A percentile compares a stretch with the other conserved stretches of the same genome.
These are phyloP conservation scores for Ciconia maguari DNA, from an alignment of 2,113 vertebrate genomes.

Conservation along the genomic window DNA sequence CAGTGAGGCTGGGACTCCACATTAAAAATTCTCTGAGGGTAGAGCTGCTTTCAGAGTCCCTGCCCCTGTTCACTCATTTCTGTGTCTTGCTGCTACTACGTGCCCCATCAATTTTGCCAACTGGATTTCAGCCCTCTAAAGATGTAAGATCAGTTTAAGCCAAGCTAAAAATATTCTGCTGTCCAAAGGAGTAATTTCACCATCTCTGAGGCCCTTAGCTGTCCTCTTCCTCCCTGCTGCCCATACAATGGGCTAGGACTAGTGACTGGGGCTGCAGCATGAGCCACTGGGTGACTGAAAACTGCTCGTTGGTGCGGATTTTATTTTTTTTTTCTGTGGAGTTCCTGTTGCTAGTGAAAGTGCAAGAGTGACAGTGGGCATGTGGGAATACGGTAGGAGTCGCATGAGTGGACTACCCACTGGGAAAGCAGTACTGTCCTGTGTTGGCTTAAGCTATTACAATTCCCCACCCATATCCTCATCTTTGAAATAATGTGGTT, in stretches of 20 bases:
- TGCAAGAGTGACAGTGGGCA: not conserved
- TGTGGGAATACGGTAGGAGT: not conserved
- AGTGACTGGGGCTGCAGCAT: not conserved
- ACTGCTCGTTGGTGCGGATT: not conserved
- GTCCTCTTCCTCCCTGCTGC: not conserved
- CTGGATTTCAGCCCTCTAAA: not conserved
- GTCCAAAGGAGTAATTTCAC: not conserved
- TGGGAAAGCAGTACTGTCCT: not conserved
- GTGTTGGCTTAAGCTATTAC: not conserved
- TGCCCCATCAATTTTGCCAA: not conserved
- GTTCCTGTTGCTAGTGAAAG: not conserved
- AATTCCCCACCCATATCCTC: not conserved
- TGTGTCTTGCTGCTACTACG: not conserved
- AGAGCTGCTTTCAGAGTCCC: not conserved
- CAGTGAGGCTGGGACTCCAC: not conserved
- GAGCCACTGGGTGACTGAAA: not conserved
- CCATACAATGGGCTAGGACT: not conserved
- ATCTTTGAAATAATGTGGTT: not conserved
- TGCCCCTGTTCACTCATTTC: not conserved
- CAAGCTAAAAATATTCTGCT: not conserved
- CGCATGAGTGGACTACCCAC: not conserved
- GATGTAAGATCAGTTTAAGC: not conserved
- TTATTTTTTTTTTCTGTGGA: not conserved
- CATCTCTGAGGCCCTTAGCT: not conserved
- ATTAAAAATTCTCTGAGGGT: not conserved